A percentile compares a stretch with the other conserved stretches of the same genome.
Evolutionary conservation across 1,140 invertebrate species (phyloP).

Genomic region (Orchesella cincta): DNA sequence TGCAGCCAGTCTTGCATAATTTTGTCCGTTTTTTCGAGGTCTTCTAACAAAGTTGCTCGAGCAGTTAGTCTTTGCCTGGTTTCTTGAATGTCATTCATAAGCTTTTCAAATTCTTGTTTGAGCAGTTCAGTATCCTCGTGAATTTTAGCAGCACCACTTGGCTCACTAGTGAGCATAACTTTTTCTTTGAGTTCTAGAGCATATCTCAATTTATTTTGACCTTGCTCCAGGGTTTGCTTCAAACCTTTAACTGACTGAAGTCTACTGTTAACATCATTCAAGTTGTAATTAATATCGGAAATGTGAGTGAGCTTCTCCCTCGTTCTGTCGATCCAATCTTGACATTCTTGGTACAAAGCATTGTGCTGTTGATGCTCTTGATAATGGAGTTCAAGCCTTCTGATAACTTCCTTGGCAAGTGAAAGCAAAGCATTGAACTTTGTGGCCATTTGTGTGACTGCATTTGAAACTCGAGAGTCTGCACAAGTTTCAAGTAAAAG

Average conservation of each 20-base stretch:
- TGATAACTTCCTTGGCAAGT: slow-evolving; percentile 89
- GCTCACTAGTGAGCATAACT: slow-evolving; percentile 88
- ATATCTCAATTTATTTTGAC: slow-evolving; percentile 83
- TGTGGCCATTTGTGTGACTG: slow-evolving; percentile 87
- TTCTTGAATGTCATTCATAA: slow-evolving; percentile 77
- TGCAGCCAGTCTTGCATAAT: slow-evolving; percentile 80
- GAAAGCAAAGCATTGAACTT: slow-evolving; percentile 91
- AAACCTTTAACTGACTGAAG: slow-evolving; percentile 80
- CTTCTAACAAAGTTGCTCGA: slow-evolving; percentile 75
- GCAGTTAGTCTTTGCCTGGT: slow-evolving; percentile 70
- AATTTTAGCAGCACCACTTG: slow-evolving; percentile 78
- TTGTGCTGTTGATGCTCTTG: slow-evolving; percentile 85
- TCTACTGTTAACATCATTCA: slow-evolving; percentile 80
- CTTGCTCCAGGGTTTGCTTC: slow-evolving; percentile 82
- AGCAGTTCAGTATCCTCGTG: slow-evolving; percentile 85
- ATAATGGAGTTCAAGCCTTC: slow-evolving; percentile 83
- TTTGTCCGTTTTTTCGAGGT: slow-evolving; percentile 66
- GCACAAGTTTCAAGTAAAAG: slow-evolving; percentile 85
- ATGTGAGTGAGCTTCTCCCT: slow-evolving; percentile 77
- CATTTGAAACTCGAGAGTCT: slow-evolving; percentile 89
- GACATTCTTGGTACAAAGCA: slow-evolving; percentile 83
- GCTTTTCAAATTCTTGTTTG: slow-evolving; percentile 82
- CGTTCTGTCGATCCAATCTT: slow-evolving; percentile 85
- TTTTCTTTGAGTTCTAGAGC: slow-evolving; percentile 87
- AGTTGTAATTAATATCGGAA: slow-evolving; percentile 72